Percentiles rank a stretch among this genome's conserved stretches.
Evolutionary conservation across 2,113 vertebrate genomes (phyloP).

Genomic region (Sapayoa aenigma): DNA sequence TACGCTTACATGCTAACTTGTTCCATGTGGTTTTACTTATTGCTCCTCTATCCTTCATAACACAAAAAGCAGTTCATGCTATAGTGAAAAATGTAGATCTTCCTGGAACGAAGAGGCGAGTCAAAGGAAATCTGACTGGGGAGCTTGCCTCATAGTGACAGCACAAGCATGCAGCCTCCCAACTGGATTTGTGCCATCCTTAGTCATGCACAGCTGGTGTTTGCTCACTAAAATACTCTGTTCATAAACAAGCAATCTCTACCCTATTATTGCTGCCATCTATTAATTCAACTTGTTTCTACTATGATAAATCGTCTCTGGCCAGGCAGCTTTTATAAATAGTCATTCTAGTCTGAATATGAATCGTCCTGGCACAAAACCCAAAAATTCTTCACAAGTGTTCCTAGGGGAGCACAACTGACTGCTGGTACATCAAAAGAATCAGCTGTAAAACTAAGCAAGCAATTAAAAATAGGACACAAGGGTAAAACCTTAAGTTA

Average conservation of each 20-base stretch:
- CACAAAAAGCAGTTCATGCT: neutral
- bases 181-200: constrained; percentile 70
- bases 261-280: constrained; percentile 63
- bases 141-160: constrained; percentile 31
- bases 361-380: constrained; percentile 39
- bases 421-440: constrained; percentile 45
- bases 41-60: neutral
- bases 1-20: neutral
- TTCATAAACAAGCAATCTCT: constrained; percentile 73
- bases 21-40: neutral
- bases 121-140: constrained; percentile 38
- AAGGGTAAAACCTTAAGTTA: neutral
- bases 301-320: constrained; percentile 62
- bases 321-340: constrained; percentile 53
- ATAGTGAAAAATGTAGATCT: constrained; percentile 36
- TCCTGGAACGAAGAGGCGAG: constrained; percentile 27
- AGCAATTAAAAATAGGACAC: constrained; percentile 35
- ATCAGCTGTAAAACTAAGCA: constrained; percentile 37
- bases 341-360: constrained; percentile 39
- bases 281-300: constrained; percentile 71
- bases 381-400: constrained; percentile 26
- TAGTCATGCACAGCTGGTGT: constrained; percentile 72
- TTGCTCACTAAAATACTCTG: constrained; percentile 71
- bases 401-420: constrained; percentile 36
- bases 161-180: constrained; percentile 42